A percentile compares a stretch with the other conserved stretches of the same genome.
These are phyloP conservation scores for Gerosis bhagava DNA, from an alignment of 2,888 invertebrate genomes.

Conservation along the genomic window DNA sequence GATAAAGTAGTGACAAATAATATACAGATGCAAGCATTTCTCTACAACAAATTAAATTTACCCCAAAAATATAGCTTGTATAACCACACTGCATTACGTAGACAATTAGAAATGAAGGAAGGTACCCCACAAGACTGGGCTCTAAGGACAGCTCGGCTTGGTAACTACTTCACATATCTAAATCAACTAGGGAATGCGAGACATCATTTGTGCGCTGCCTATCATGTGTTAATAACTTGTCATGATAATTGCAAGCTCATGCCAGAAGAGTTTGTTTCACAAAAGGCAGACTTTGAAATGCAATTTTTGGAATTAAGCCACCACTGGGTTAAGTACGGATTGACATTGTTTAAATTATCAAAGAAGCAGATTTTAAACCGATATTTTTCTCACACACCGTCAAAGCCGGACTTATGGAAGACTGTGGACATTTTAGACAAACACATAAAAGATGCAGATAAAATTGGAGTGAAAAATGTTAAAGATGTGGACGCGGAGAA, in stretches of 20 bases:
- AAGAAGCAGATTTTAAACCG: constrained; percentile 69
- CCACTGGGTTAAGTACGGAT: constrained; percentile 83
- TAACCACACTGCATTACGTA: constrained; percentile 79
- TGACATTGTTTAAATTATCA: constrained; percentile 80
- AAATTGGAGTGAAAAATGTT: constrained; percentile 55
- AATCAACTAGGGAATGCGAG: constrained; percentile 75
- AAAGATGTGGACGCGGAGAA: constrained; percentile 63
- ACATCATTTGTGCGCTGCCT: constrained; percentile 85
- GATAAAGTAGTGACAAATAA: constrained; percentile 83
- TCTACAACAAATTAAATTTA: constrained; percentile 80
- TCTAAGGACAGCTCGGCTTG: constrained; percentile 75
- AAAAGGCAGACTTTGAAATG: constrained; percentile 67
- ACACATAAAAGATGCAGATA: constrained; percentile 39
- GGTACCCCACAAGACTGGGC: constrained; percentile 83
- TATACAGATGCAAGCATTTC: constrained; percentile 83
- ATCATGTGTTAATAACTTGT: constrained; percentile 78
- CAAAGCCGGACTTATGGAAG: constrained; percentile 62
- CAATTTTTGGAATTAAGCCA: constrained; percentile 78
- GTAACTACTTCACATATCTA: constrained; percentile 73
- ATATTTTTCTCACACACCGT: constrained; percentile 59
- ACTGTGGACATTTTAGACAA: constrained; percentile 55
- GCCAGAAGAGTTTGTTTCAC: constrained; percentile 65
- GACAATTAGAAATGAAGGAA: constrained; percentile 80
- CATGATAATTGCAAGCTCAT: constrained; percentile 76
- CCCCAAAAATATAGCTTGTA: constrained; percentile 77